phyloP scores from a whole-genome alignment of 1,140 invertebrate genomes.

The Diuraphis noxia region DNA sequence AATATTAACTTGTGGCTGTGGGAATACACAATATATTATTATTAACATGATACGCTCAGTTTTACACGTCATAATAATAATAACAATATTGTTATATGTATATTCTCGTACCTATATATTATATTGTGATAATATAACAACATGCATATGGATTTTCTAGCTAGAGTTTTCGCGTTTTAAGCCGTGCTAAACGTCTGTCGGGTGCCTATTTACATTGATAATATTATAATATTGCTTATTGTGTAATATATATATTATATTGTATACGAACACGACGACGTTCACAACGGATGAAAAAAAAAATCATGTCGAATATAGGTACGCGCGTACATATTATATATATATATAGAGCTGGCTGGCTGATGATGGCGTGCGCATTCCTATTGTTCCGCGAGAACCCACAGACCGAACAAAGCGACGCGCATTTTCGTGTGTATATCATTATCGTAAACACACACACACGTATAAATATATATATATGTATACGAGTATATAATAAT shows the following conservation, averaged over 20 bases:
- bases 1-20: no score
- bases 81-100: no score
- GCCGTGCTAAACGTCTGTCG: neutral
- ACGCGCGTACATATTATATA: neutral
- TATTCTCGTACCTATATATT: no score
- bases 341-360: neutral
- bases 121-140: no score
- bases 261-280: neutral
- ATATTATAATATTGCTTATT: neutral
- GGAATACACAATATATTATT: neutral
- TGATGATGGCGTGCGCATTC: neutral
- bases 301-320: conserved; percentile 8
- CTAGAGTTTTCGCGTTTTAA: neutral
- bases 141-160: no score
- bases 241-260: no score
- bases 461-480: no score
- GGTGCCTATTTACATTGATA: neutral
- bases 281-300: neutral
- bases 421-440: neutral
- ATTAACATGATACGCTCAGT: neutral
- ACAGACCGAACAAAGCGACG: conserved; percentile 8
- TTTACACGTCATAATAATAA: no score
- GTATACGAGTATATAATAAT: neutral
- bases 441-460: neutral
- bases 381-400: neutral